Conservation (phyloP, 1,140 invertebrate species). For the Pentalonia nigronervosa region DNA sequence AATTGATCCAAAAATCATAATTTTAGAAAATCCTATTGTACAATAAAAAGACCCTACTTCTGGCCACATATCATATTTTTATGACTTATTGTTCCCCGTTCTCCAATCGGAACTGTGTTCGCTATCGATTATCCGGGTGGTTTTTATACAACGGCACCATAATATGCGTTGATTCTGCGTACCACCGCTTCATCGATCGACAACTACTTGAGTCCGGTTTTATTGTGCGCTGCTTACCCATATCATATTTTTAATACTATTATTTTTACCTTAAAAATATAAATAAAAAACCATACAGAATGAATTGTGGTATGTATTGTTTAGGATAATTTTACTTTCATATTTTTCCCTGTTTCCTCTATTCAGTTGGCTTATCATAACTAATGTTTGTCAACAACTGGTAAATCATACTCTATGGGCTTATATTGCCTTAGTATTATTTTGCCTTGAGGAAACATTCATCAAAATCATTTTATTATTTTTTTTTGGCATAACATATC, state of each 20-base stretch:
- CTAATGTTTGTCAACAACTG: neutral
- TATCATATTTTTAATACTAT: slow-evolving; percentile 56
- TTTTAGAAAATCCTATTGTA: slow-evolving; percentile 45
- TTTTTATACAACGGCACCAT: slow-evolving; percentile 14
- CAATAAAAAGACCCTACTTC: slow-evolving; percentile 43
- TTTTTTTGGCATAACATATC: slow-evolving; percentile 7
- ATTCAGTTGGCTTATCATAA: neutral
- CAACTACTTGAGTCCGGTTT: slow-evolving; percentile 50
- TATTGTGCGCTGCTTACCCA: slow-evolving; percentile 22
- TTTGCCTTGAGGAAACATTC: neutral
- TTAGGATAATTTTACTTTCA: slow-evolving; percentile 20
- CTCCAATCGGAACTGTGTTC: slow-evolving; percentile 42
- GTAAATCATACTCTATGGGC: neutral
- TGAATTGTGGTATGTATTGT: slow-evolving; percentile 54
- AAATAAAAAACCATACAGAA: slow-evolving; percentile 34
- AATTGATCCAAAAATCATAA: slow-evolving; percentile 58
- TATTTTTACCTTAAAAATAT: slow-evolving; percentile 27
- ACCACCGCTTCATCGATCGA: slow-evolving; percentile 54
- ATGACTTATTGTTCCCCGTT: slow-evolving; percentile 44
- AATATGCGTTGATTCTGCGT: slow-evolving; percentile 41
- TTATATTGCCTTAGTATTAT: neutral
- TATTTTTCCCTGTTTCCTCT: slow-evolving; percentile 3
- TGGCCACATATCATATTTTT: slow-evolving; percentile 56
- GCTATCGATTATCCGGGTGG: slow-evolving; percentile 52
- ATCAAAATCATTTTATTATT: slow-evolving; percentile 14